Evolutionary conservation across 2,888 invertebrate genomes (phyloP).

Genomic region (Agrochola lychnidis): DNA sequence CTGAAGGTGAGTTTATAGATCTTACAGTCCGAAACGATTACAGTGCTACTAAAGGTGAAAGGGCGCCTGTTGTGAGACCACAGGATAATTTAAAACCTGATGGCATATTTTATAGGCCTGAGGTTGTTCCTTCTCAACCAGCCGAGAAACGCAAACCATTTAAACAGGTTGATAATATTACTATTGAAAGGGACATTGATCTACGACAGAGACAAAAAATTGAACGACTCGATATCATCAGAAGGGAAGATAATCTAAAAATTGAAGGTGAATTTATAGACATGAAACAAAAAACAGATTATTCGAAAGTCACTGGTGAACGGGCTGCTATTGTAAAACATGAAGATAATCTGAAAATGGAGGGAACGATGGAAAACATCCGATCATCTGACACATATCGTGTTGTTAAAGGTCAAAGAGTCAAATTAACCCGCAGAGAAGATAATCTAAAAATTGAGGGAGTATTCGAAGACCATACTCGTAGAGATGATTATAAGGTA

Average conservation of each 20-base stretch:
- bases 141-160: slow-evolving; percentile 91
- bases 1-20: slow-evolving; percentile 90
- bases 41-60: slow-evolving; percentile 90
- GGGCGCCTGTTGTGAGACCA: slow-evolving; percentile 90
- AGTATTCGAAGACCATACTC: slow-evolving; percentile 89
- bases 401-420: slow-evolving; percentile 89
- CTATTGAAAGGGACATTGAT: slow-evolving; percentile 86
- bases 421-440: slow-evolving; percentile 88
- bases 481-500: slow-evolving; percentile 90
- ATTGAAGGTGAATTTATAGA: slow-evolving; percentile 91
- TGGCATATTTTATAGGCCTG: slow-evolving; percentile 89
- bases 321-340: slow-evolving; percentile 89
- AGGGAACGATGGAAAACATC: slow-evolving; percentile 91
- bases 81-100: slow-evolving; percentile 93
- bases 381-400: slow-evolving; percentile 90
- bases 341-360: slow-evolving; percentile 92
- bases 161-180: slow-evolving; percentile 91
- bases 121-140: slow-evolving; percentile 86
- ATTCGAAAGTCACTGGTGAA: slow-evolving; percentile 87
- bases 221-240: slow-evolving; percentile 91
- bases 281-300: slow-evolving; percentile 90
- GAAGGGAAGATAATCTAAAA: slow-evolving; percentile 91
- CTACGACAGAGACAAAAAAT: slow-evolving; percentile 81
- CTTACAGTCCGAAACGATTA: slow-evolving; percentile 88
- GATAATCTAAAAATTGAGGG: slow-evolving; percentile 93